Conservation (phyloP, 2,113 vertebrate species). For the Ochotona princeps region DNA sequence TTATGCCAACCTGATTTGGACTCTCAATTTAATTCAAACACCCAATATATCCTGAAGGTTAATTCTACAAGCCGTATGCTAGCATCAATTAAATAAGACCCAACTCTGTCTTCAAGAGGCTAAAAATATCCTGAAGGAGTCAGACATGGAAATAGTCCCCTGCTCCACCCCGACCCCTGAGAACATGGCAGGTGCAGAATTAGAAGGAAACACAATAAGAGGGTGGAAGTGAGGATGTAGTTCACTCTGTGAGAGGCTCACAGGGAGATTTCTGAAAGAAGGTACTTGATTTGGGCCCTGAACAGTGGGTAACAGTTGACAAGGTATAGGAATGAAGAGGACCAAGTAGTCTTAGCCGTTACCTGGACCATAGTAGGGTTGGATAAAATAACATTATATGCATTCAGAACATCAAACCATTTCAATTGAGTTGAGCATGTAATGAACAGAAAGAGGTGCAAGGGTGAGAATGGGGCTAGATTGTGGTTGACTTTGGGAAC, state of each 20-base stretch:
- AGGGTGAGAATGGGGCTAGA: background rate
- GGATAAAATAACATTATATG: background rate
- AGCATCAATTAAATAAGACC: background rate
- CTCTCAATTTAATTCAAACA: background rate
- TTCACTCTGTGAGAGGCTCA: background rate
- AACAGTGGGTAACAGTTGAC: background rate
- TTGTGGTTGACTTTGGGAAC: too few species aligned
- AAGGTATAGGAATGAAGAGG: background rate
- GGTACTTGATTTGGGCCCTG: background rate
- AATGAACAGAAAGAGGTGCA: background rate
- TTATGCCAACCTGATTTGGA: background rate
- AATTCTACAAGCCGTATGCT: background rate
- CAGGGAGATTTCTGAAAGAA: background rate
- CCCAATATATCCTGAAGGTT: background rate
- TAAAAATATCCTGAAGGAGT: background rate
- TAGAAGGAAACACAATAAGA: background rate
- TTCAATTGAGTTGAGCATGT: background rate
- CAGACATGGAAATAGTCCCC: background rate
- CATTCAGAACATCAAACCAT: slow-evolving; percentile 23
- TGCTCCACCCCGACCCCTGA: background rate
- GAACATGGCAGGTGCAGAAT: background rate
- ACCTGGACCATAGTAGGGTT: background rate
- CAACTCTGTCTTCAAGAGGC: background rate
- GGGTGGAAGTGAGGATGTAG: background rate
- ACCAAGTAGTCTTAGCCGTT: background rate